Evolutionary conservation across 92 coral and sea anemone species (phyloP).

Genomic region (Diadumene lineata): DNA sequence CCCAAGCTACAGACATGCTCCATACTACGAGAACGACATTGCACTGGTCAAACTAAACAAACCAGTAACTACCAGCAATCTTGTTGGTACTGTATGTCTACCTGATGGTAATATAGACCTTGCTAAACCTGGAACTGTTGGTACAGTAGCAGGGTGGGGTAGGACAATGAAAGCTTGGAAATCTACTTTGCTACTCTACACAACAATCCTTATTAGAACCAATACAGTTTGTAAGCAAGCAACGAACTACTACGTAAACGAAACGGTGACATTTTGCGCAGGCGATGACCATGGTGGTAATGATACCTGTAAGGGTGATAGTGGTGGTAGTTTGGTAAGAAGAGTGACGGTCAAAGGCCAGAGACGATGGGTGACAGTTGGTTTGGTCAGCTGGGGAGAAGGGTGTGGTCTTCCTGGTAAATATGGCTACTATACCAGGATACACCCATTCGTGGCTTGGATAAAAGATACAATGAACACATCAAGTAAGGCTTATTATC

Average conservation of each 20-base stretch:
- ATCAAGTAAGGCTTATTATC: neutral
- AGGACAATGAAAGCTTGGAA: conserved; percentile 6
- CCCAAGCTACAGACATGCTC: conserved; percentile 20
- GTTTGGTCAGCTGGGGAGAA: conserved; percentile 87
- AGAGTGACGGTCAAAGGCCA: conserved; percentile 33
- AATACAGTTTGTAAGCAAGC: conserved; percentile 36
- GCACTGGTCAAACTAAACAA: too few species aligned
- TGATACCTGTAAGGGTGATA: conserved; percentile 70
- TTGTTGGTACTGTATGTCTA: conserved; percentile 59
- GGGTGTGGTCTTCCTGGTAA: conserved; percentile 67
- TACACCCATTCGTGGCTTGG: conserved; percentile 73
- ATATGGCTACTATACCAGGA: conserved; percentile 69
- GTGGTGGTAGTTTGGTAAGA: conserved; percentile 69
- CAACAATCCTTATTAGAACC: conserved; percentile 34
- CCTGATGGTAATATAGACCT: conserved; percentile 39
- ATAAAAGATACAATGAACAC: conserved; percentile 18
- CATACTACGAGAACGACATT: conserved; percentile 45
- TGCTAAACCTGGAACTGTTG: conserved; percentile 24
- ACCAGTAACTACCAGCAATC: conserved; percentile 23
- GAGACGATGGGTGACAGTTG: conserved; percentile 70
- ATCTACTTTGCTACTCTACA: conserved; percentile 49
- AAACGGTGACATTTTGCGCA: conserved; percentile 51
- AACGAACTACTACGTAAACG: neutral
- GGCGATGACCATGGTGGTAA: conserved; percentile 75
- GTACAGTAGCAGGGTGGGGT: conserved; percentile 73